A percentile compares a stretch with the other conserved stretches of the same genome.
phyloP scores from a whole-genome alignment of 2,797 vertebrate species.

The Poliocrania exsul region DNA sequence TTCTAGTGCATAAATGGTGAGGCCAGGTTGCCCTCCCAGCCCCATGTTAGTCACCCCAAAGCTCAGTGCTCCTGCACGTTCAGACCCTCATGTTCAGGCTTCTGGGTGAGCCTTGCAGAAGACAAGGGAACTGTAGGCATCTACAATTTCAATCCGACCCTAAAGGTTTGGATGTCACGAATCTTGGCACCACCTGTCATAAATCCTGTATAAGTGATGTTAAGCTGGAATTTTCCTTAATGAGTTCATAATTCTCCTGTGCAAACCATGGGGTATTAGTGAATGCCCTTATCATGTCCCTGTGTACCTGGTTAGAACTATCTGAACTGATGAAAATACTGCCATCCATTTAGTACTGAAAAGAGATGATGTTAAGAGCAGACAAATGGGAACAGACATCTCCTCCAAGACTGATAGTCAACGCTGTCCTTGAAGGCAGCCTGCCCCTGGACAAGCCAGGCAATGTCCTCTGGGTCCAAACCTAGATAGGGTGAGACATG shows the following conservation, averaged over 20 bases:
- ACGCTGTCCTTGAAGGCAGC: not conserved
- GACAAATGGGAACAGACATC: not conserved
- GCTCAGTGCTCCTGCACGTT: not conserved
- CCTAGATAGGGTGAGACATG: not conserved
- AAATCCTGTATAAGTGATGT: accelerated
- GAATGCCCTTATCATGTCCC: not conserved
- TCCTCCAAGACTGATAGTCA: not conserved
- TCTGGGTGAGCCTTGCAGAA: not conserved
- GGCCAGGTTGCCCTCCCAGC: not conserved
- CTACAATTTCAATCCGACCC: not conserved
- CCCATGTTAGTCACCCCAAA: not conserved
- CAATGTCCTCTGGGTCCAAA: not conserved
- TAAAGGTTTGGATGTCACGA: not conserved
- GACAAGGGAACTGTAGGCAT: not conserved
- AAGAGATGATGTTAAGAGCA: not conserved
- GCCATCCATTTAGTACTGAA: not conserved
- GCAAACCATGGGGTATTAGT: not conserved
- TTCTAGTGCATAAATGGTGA: not conserved
- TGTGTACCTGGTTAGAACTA: not conserved
- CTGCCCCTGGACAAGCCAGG: not conserved
- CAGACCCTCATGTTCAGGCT: not conserved
- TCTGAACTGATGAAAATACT: not conserved
- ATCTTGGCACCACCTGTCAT: not conserved
- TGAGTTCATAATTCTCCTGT: not conserved
- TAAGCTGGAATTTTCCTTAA: not conserved